Base-by-base conservation (phyloP, 2,113 vertebrate species). In the Apus apus region DNA sequence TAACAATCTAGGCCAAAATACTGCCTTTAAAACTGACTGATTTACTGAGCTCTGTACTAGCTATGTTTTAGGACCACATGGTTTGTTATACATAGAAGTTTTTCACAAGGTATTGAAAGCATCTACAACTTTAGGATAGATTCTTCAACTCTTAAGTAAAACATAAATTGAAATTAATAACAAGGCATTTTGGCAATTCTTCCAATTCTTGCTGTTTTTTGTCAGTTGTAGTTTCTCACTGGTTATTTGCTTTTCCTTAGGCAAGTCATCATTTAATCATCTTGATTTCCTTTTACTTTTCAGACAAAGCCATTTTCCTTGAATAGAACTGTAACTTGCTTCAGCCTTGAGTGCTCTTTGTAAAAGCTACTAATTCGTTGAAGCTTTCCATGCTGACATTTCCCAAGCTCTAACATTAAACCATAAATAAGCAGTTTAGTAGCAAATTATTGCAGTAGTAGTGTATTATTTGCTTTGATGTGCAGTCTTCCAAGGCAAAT, bases 341-440 rank as follows among this genome's bases (percentile, higher is more conserved):
- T 62, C n/a, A 80, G 13, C 32, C 53, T 71, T 36, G n/a, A 68
- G 30, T 54, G 25, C 78, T 76, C 64, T 87, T 61, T 67, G 30
- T 48, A 54, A 91, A 75, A 87, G 27, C 11, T n/a, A 27, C 30
- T 75, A 15, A 46, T 76, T 58, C 10, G 23, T 50, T 82, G 79
- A 54, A 36, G 38, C 30, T 40, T 75, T 77, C 48, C 81, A 5
- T 2, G 1, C 27, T 88, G 53, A 57, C 22, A 7, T 95, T 93
- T 89, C 16, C 66, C 21, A 45, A 72, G 36, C 16, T 79, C 15
- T 85, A 25, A 62, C 0, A 0, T 43, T 66, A 54, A 74, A 40
- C 36, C 87, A 23, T 79, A 78, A 85, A 46, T 93, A 81, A 92
- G 43, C 60, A 93, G 66, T 77, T 94, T 87, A 91, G 53, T 86